Base-by-base conservation (phyloP, 1,140 invertebrate species). In the Propsilocerus akamusi region DNA sequence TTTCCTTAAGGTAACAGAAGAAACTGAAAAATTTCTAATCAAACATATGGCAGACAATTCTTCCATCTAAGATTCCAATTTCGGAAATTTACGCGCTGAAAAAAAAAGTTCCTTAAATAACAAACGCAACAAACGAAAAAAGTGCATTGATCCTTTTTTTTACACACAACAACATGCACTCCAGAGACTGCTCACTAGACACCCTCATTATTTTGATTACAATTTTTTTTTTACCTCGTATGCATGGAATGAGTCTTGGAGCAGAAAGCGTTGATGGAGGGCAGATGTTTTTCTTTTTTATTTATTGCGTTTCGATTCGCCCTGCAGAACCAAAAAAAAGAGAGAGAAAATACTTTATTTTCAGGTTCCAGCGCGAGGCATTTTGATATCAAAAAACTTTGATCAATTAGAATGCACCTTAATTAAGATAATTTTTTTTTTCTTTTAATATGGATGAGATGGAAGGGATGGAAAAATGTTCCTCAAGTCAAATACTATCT, bases 141-240 rank as follows among this genome's bases (percentile, higher is more conserved):
- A 30, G n/a, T 11, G n/a, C n/a, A 30, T 11, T 30, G n/a, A n/a
- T n/a, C n/a, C n/a, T n/a, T n/a, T n/a, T n/a, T n/a, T n/a, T n/a
- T n/a, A n/a, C n/a, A n/a, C n/a, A n/a, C n/a, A n/a, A n/a, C n/a
- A n/a, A n/a, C n/a, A n/a, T n/a, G n/a, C n/a, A n/a, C n/a, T n/a
- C n/a, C n/a, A n/a, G n/a, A n/a, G n/a, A n/a, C n/a, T n/a, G n/a
- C n/a, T n/a, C 28, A 30, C 10, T 41, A 41, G 34, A 41, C 34
- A 41, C 34, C 34, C 34, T 41, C 34, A 41, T 41, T 41, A 41
- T 41, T 41, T 41, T 41, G 34, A 41, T 41, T 41, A 41, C 34
- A 41, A 14, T 41, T 41, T n/a, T 41, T 37, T n/a, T 37, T 41
- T n/a, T 41, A 8, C n/a, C 14, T n/a, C 17, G 17, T 41, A 20